Base-by-base conservation (phyloP, 2,888 invertebrate species). In the Acanthacorydalis orientalis region DNA sequence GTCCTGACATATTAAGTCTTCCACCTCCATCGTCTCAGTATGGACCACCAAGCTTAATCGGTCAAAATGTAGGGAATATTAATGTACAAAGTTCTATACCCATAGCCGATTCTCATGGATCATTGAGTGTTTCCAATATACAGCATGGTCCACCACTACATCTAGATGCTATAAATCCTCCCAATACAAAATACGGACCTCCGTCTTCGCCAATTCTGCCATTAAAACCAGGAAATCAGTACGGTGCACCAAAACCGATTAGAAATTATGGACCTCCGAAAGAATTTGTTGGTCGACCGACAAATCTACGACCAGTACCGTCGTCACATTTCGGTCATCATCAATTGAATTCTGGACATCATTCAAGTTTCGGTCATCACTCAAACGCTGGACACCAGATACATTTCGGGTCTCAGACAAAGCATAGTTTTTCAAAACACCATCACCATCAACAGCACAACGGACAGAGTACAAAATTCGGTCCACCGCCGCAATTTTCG, bases 221-320 rank as follows among this genome's bases (percentile, higher is more conserved):
- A 23, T 4, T 23, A 23, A 23, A 23, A 23, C 23, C n/a, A 43
- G 49, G 6, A 41, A 45, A 43, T 23, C 50, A 51, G 23, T 56
- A 52, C 46, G 52, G 53, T 2, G 49, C 51, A 23, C 55, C 45
- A 10, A 45, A 45, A 45, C 37, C 35, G 15, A 45, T 35, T 7
- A 37, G 12, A n/a, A 16, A 31, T 41, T 47, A 47, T 35, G 35
- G 43, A 35, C 43, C 43, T 43, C 47, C 43, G 14, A 38, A 40
- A 11, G 39, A 12, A 15, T 39, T 42, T 15, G 41, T 48, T 37
- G 45, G 49, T n/a, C 41, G 31, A 16, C 16, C 16, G 15, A 35
- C 34, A 2, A 69, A 70, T 49, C 68, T 69, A 11, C 65, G 68
- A 6, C 68, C 69, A 1, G 68, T 66, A 57, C 65, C 66, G 6